These are phyloP conservation scores for Tupaia tana DNA, from an alignment of 2,113 vertebrate species.

Conservation along the genomic window DNA sequence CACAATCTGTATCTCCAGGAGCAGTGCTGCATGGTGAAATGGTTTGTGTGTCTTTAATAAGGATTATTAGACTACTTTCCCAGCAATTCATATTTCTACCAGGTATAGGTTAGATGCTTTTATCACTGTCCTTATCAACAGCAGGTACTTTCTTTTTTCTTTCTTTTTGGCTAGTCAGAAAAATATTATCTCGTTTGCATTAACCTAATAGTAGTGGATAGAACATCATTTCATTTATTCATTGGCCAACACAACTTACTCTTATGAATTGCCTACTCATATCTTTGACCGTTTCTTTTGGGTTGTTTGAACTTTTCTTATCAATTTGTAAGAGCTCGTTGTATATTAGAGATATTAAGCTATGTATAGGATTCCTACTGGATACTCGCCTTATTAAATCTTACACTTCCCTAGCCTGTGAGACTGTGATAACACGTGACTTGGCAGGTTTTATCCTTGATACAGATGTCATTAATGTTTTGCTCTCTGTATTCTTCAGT, in stretches of 20 bases:
- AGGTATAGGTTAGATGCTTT: neutral
- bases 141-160: neutral
- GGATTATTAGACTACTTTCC: neutral
- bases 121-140: neutral
- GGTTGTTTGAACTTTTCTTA: neutral
- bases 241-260: neutral
- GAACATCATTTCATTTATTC: neutral
- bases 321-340: neutral
- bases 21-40: neutral
- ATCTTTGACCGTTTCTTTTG: neutral
- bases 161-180: neutral
- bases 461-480: fast-evolving
- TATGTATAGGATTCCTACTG: neutral
- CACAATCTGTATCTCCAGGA: neutral
- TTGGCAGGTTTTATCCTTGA: fast-evolving
- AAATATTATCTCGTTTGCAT: neutral
- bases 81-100: neutral
- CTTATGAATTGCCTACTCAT: neutral
- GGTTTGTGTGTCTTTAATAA: neutral
- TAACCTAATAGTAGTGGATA: neutral
- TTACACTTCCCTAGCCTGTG: neutral
- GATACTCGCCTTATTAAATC: neutral
- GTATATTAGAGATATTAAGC: neutral
- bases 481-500: neutral
- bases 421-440: fast-evolving